Percentiles rank a stretch among this genome's conserved stretches.
These are phyloP conservation scores for Limenitis camilla DNA, from an alignment of 2,888 invertebrate genomes.

Conservation along the genomic window DNA sequence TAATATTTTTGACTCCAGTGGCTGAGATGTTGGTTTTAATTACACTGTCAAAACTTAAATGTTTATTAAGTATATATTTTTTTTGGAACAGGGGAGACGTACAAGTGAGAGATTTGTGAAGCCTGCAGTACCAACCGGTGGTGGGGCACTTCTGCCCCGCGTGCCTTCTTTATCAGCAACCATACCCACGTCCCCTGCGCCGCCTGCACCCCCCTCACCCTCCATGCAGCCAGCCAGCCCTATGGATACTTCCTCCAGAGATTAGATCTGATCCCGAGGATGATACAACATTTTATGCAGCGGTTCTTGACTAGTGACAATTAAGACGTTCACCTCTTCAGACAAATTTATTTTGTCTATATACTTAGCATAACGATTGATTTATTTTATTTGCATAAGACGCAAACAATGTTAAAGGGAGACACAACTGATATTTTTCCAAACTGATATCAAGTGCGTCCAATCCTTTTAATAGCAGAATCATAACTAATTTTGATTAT, in stretches of 20 bases:
- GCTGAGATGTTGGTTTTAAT: too few relatives aligned
- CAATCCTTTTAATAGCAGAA: too few relatives aligned
- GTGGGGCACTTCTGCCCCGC: constrained; percentile 28
- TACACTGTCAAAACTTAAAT: too few relatives aligned
- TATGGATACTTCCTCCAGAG: constrained; percentile 82
- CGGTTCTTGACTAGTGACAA: not conserved
- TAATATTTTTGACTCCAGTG: too few relatives aligned
- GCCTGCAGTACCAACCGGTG: constrained; percentile 82
- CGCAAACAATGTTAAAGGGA: too few relatives aligned
- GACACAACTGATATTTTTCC: too few relatives aligned
- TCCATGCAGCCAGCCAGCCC: constrained; percentile 79
- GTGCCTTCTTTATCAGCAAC: constrained; percentile 25
- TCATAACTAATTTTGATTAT: too few relatives aligned
- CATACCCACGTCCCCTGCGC: constrained; percentile 24
- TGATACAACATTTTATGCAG: not conserved
- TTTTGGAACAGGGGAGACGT: constrained; percentile 71
- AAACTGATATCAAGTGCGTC: too few relatives aligned
- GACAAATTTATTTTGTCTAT: too few relatives aligned
- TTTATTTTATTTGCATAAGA: too few relatives aligned
- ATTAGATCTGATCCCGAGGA: constrained; percentile 45
- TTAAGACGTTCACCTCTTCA: too few relatives aligned
- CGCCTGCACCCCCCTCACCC: constrained; percentile 24
- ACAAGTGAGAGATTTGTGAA: constrained; percentile 89
- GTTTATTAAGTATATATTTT: not conserved
- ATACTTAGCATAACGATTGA: too few relatives aligned